phyloP scores from a whole-genome alignment of 2,888 invertebrate species.

The Lasioglossum morio region DNA sequence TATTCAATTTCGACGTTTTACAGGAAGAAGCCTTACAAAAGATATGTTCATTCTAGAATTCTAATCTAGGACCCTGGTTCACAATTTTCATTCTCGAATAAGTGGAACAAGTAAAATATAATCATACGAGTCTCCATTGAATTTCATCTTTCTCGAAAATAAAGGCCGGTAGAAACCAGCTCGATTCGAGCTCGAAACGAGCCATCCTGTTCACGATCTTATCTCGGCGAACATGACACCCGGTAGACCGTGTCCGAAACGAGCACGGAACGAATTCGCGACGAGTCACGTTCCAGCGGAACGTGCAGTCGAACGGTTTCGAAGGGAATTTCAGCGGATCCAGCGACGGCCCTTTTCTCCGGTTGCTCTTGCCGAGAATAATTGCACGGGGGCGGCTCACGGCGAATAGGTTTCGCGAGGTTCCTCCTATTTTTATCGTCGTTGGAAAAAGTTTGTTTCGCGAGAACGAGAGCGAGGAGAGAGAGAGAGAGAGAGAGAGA shows the following conservation, averaged over 20 bases:
- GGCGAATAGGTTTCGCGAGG: neutral
- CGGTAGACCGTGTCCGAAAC: conserved; percentile 15
- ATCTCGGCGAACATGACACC: neutral
- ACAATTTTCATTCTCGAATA: neutral
- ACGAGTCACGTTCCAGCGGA: conserved; percentile 44
- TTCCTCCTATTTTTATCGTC: neutral
- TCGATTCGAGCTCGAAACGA: neutral
- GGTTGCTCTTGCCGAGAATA: conserved; percentile 8
- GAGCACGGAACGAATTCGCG: conserved; percentile 39
- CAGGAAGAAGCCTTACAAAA: neutral
- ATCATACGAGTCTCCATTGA: neutral
- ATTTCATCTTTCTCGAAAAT: neutral
- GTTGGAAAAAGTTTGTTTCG: conserved; percentile 15
- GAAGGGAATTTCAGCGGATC: conserved; percentile 7
- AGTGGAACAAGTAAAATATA: neutral
- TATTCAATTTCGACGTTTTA: neutral
- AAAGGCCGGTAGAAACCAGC: neutral
- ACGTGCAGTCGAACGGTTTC: conserved; percentile 9
- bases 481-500: too few relatives aligned
- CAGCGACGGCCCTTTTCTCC: neutral
- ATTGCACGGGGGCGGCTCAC: conserved; percentile 4
- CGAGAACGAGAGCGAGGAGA: neutral
- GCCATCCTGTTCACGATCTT: neutral
- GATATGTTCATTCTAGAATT: neutral
- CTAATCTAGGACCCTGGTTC: neutral